Conservation (phyloP, 2,113 vertebrate genomes). For the Eretmochelys imbricata region DNA sequence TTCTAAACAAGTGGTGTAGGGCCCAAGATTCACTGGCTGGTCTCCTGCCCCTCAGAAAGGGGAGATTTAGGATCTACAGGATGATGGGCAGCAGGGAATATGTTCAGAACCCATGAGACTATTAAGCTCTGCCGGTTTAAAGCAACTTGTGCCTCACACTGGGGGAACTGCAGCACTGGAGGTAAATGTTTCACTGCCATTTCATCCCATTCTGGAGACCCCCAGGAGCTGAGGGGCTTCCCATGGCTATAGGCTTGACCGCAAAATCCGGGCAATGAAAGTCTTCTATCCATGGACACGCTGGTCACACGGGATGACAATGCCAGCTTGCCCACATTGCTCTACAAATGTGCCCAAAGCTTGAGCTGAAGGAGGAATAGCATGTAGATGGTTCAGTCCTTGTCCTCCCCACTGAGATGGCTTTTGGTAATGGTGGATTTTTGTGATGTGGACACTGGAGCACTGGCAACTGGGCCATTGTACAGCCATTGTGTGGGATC, state of each 20-base stretch:
- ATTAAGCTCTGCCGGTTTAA: not conserved
- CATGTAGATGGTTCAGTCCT: not conserved
- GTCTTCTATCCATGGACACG: rapidly evolving
- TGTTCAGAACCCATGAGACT: not conserved
- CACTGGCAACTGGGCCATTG: not conserved
- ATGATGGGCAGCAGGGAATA: not conserved
- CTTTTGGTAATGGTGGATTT: not conserved
- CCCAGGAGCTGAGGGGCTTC: not conserved
- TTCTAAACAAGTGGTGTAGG: rapidly evolving
- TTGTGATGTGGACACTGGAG: not conserved
- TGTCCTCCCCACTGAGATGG: not conserved
- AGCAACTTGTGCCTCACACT: not conserved
- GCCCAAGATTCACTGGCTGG: rapidly evolving
- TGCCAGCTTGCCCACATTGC: rapidly evolving
- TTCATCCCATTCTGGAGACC: not conserved
- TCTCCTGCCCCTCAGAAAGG: rapidly evolving
- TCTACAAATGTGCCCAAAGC: not conserved
- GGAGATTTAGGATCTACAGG: not conserved
- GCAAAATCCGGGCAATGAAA: not conserved
- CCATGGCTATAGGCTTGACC: not conserved
- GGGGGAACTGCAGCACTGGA: not conserved
- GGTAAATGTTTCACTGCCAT: not conserved
- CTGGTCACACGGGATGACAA: no score
- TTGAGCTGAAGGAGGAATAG: not conserved
- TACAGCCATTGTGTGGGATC: not conserved